Percentiles rank a stretch among this genome's conserved stretches.
Conservation (phyloP, 2,113 vertebrate species). For the Panurus biarmicus region DNA sequence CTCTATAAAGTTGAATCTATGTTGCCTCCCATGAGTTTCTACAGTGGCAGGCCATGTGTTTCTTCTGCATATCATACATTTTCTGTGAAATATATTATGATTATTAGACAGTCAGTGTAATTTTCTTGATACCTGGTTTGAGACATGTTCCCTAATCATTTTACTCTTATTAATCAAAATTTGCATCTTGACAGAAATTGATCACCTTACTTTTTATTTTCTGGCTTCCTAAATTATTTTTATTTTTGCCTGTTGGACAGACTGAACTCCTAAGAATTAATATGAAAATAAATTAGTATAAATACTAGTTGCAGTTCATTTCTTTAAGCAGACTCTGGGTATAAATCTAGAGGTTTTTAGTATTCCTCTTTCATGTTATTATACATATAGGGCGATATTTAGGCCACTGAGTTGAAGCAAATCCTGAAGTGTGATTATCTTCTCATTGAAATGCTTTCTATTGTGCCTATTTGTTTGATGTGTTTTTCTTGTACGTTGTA, state of each 20-base stretch:
- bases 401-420: background rate
- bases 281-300: background rate
- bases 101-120: background rate
- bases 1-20: background rate
- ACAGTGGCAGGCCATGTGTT: background rate
- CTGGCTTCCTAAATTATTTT: background rate
- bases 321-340: background rate
- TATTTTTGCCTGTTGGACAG: background rate
- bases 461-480: constrained; percentile 59
- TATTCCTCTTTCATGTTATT: background rate
- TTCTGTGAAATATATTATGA: background rate
- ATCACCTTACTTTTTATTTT: background rate
- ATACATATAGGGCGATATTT: constrained; percentile 11
- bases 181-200: background rate
- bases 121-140: background rate
- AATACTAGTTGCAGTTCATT: background rate
- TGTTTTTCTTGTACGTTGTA: constrained; percentile 9
- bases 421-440: constrained; percentile 19
- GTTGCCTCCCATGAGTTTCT: background rate
- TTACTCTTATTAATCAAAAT: background rate
- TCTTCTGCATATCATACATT: background rate
- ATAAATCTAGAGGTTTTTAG: background rate
- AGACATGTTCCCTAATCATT: background rate
- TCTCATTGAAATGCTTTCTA: constrained; percentile 47
- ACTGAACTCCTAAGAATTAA: constrained; percentile 7